Percentiles rank a stretch among this genome's conserved stretches.
Conservation (phyloP, 2,888 invertebrate species). For the Eupithecia abbreviata region DNA sequence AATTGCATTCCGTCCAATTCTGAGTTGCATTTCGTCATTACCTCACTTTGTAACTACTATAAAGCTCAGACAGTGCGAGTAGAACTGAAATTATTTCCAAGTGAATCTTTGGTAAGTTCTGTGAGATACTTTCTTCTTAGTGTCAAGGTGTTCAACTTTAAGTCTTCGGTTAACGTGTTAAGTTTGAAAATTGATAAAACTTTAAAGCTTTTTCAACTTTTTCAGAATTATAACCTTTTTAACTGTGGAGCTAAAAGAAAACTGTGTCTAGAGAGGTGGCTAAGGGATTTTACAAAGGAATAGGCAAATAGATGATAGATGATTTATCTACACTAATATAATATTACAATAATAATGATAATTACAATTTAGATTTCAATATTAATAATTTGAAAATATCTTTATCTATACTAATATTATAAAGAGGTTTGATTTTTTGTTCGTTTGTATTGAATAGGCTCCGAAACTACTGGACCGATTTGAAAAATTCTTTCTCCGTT, state of each 20-base stretch:
- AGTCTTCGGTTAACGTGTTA: background rate
- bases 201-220: background rate
- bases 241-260: background rate
- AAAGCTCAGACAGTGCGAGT: background rate
- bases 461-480: too few species aligned
- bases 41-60: background rate
- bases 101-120: background rate
- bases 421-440: too few species aligned
- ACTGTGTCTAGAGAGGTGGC: background rate
- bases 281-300: background rate
- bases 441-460: too few species aligned
- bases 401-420: too few species aligned
- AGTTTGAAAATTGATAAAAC: slow-evolving; percentile 4
- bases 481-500: too few species aligned
- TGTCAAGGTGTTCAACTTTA: background rate
- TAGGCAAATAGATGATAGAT: too few species aligned
- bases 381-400: too few species aligned
- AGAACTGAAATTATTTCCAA: background rate
- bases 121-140: background rate
- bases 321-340: too few species aligned
- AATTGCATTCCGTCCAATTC: background rate
- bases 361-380: too few species aligned
- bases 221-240: background rate
- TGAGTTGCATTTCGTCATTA: background rate
- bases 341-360: too few species aligned